Evolutionary conservation across 2,888 invertebrate species (phyloP), one percentile per base, ranked within the genome.

Genomic region (Nebria salina): DNA sequence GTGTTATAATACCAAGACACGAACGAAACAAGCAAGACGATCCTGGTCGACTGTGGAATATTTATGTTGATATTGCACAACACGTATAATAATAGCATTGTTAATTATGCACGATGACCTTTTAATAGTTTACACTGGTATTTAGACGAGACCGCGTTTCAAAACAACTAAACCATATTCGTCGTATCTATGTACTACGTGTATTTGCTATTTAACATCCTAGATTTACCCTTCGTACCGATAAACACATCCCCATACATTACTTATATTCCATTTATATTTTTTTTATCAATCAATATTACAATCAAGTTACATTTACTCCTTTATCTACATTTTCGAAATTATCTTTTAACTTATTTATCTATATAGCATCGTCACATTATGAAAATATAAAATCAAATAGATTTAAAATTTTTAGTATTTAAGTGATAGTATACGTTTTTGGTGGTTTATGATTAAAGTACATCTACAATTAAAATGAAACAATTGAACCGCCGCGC

Each of bases 61-160:
- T 73, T 73, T 73, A 73, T 73, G 73, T 75, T 54, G 78, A 72
- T 78, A 79, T 79, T 79, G 79, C 80, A 80, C 75, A 80, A 80
- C 75, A 75, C 80, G 75, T 75, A 80, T 80, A 80, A 80, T 80
- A 80, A 80, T 80, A 75, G 80, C 80, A 80, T 80, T 80, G 80
- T 80, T 80, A 80, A 80, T 80, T 80, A 80, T 80, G 80, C 80
- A 80, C 34, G 80, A 75, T 80, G 80, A 80, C 80, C 80, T 80
- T 80, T 78, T 80, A 80, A 80, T 80, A 80, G 80, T 80, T 80
- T 80, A 80, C 80, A 80, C 80, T 80, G 80, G 80, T 80, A 80
- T 80, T 80, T 80, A 80, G 80, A 80, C 34, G 42, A 64, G 78
- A 73, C 75, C 80, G 68, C 70, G 77, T 64, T 75, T 75, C 54